A percentile compares a stretch with the other conserved stretches of the same genome.
Conservation (phyloP, 1,140 invertebrate species). For the Macrosteles quadrilineatus region DNA sequence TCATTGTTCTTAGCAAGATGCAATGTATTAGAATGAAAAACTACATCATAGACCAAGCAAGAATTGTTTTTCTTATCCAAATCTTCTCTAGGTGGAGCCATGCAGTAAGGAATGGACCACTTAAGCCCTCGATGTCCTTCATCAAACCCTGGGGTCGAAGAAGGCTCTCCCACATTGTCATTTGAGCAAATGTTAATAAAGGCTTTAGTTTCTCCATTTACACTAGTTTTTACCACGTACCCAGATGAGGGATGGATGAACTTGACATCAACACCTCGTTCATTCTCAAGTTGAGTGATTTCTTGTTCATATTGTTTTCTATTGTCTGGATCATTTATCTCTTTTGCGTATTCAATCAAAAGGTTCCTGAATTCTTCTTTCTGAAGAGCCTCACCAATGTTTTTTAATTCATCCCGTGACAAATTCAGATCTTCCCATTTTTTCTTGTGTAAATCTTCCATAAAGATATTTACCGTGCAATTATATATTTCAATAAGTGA, state of each 20-base stretch:
- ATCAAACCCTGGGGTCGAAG: slow-evolving; percentile 57
- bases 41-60: slow-evolving; percentile 85
- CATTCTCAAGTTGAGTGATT: slow-evolving; percentile 80
- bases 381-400: slow-evolving; percentile 77
- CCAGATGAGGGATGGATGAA: slow-evolving; percentile 87
- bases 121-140: slow-evolving; percentile 68
- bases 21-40: slow-evolving; percentile 87
- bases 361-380: slow-evolving; percentile 87
- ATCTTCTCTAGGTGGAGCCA: slow-evolving; percentile 79
- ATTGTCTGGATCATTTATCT: slow-evolving; percentile 86
- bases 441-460: slow-evolving; percentile 22
- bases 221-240: slow-evolving; percentile 87
- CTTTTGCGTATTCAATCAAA: slow-evolving; percentile 83
- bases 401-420: slow-evolving; percentile 73
- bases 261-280: slow-evolving; percentile 83
- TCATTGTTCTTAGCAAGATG: slow-evolving; percentile 70
- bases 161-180: slow-evolving; percentile 70
- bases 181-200: slow-evolving; percentile 90
- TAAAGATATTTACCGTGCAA: too few species aligned
- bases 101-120: slow-evolving; percentile 84
- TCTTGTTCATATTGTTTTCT: slow-evolving; percentile 79
- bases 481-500: too few species aligned
- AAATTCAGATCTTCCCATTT: slow-evolving; percentile 69
- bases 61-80: slow-evolving; percentile 69
- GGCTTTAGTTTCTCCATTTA: slow-evolving; percentile 75